A percentile compares a stretch with the other conserved stretches of the same genome.
Conservation (phyloP, 2,113 vertebrate genomes). For the Nothoprocta perdicaria region DNA sequence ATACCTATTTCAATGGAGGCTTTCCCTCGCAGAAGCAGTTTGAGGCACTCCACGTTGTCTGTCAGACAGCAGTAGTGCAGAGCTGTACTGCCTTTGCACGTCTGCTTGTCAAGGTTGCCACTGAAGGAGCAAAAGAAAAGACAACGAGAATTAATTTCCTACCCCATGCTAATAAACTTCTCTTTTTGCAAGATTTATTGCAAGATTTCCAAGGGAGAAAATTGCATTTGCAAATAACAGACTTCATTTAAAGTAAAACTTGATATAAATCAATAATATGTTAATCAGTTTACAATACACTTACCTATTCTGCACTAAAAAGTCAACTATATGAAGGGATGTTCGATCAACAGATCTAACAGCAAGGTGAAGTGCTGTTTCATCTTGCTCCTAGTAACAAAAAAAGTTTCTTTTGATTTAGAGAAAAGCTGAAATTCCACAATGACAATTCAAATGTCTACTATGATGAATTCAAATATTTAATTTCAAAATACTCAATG, state of each 20-base stretch:
- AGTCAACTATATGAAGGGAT: constrained; percentile 96
- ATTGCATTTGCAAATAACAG: neutral
- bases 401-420: neutral
- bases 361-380: constrained; percentile 93
- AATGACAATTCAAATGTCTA: neutral
- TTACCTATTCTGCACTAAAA: constrained; percentile 95
- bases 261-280: neutral
- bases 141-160: neutral
- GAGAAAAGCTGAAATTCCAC: neutral
- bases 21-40: constrained; percentile 92
- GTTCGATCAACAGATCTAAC: constrained; percentile 93
- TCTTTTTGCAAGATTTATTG: neutral
- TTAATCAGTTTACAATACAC: neutral
- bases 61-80: constrained; percentile 97
- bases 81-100: constrained; percentile 89
- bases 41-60: constrained; percentile 94
- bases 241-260: neutral
- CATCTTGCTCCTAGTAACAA: constrained; percentile 88
- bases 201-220: neutral
- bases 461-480: neutral
- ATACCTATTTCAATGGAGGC: constrained; percentile 91
- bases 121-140: constrained; percentile 71
- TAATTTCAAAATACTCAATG: neutral
- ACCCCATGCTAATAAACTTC: neutral
- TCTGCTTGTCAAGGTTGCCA: constrained; percentile 91